Conservation (phyloP, 2,113 vertebrate genomes). For the Sterna hirundo region DNA sequence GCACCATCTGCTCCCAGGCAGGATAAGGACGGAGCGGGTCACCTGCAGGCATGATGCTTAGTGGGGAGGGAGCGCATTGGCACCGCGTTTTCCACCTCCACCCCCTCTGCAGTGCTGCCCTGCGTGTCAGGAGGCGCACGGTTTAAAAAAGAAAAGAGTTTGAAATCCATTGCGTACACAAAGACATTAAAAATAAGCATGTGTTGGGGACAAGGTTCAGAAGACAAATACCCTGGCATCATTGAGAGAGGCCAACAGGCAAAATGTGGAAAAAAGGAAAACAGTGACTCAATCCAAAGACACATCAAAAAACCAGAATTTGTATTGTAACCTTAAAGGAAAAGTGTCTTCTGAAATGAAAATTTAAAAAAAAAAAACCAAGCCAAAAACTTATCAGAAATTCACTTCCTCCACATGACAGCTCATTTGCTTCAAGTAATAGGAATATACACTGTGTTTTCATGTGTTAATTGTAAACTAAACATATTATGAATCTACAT, state of each 20-base stretch:
- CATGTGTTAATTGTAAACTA: constrained; percentile 41
- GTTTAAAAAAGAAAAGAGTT: background rate
- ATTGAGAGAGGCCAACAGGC: background rate
- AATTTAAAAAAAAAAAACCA: background rate
- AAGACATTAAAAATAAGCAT: background rate
- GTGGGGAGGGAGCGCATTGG: background rate
- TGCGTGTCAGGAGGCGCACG: background rate
- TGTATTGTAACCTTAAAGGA: background rate
- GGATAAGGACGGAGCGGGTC: background rate
- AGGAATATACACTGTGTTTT: background rate
- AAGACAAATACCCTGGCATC: background rate
- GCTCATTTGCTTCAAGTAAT: background rate
- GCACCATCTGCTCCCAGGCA: background rate
- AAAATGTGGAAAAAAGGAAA: background rate
- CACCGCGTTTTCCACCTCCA: background rate
- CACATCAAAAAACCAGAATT: background rate
- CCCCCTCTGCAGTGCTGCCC: background rate
- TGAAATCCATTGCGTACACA: background rate
- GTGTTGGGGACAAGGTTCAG: background rate
- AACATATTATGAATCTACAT: background rate
- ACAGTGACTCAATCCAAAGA: background rate
- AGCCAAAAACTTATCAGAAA: background rate
- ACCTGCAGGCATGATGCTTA: background rate
- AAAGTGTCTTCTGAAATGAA: background rate
- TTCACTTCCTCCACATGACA: background rate